These are phyloP conservation scores for Saguinus midas DNA, from an alignment of 2,113 vertebrate genomes.

Conservation along the genomic window DNA sequence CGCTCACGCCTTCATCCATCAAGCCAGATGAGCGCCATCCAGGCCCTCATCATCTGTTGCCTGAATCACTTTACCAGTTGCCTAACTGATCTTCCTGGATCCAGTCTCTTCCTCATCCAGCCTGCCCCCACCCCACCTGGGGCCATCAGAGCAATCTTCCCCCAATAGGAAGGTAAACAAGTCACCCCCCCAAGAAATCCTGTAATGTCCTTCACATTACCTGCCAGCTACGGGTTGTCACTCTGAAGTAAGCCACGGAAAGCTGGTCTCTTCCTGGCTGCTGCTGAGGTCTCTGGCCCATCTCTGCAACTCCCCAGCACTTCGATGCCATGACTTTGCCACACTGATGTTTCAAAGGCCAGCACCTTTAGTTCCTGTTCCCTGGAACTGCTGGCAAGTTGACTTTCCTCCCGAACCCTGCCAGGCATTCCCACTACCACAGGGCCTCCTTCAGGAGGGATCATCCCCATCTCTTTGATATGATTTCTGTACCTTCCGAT, in stretches of 20 bases:
- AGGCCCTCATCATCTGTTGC: neutral
- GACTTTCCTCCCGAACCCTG: neutral
- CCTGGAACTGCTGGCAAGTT: neutral
- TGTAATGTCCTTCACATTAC: neutral
- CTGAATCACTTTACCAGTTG: slow-evolving; percentile 9
- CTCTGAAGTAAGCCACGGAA: neutral
- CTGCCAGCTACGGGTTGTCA: fast-evolving
- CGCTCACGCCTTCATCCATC: neutral
- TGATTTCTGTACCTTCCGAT: neutral
- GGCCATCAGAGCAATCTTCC: neutral
- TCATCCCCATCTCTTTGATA: fast-evolving
- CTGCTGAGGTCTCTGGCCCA: neutral
- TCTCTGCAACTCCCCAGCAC: fast-evolving
- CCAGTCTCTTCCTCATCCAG: neutral
- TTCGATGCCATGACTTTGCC: fast-evolving
- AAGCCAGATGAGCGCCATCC: neutral
- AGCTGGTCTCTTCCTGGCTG: neutral
- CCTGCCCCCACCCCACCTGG: fast-evolving
- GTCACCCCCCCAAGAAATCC: neutral
- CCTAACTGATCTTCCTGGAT: neutral
- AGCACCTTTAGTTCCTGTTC: fast-evolving
- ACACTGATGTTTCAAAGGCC: fast-evolving
- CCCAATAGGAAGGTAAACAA: neutral
- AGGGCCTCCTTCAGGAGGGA: neutral
- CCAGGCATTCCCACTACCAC: fast-evolving